Base-by-base conservation (phyloP, 1,140 invertebrate species). In the Bilobella aurantiaca region DNA sequence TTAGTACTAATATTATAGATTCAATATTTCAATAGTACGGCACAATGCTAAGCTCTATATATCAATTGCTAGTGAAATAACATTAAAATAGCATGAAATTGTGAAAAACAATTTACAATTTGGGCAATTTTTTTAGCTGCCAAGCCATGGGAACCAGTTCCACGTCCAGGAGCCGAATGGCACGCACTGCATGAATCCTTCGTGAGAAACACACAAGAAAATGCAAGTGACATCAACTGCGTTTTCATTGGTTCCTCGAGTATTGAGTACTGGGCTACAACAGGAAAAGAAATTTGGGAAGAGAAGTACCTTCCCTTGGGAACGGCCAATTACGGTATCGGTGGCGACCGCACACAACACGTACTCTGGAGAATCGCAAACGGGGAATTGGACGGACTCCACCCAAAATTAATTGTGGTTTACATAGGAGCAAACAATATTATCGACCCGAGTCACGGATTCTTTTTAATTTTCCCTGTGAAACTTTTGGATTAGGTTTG, bases 261-360 rank as follows among this genome's bases (percentile, higher is more conserved):
- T 47, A 69, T 65, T 8, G 62, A 63, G 46, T 57, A 61, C 5
- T 69, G 64, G 64, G 57, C 29, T 16, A 57, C 58, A 16, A 5
- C 21, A n/a, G 70, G 70, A 28, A 29, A 59, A 29, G 21, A 3
- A 0, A 25, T 67, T 23, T 71, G 31, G 31, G 30, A 68, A 1
- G 3, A 49, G 25, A 56, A 68, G 5, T 72, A 72, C 28, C 65
- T 53, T 27, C 65, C 67, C 1, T 25, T 72, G 1, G 70, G 70
- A n/a, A 58, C 64, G 12, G 62, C 83, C 18, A 84, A 84, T 69
- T 83, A 84, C 76, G 81, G 82, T 31, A 82, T 84, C 66, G 78
- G 80, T 32, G 81, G 80, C 18, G 83, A 84, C 73, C 75, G 79
- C 65, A 84, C 82, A 1, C 78, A 83, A 70, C 75, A 84, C 75